A percentile compares a stretch with the other conserved stretches of the same genome.
Evolutionary conservation across 1,140 invertebrate genomes (phyloP).

Genomic region (Pseudoatta argentina): DNA sequence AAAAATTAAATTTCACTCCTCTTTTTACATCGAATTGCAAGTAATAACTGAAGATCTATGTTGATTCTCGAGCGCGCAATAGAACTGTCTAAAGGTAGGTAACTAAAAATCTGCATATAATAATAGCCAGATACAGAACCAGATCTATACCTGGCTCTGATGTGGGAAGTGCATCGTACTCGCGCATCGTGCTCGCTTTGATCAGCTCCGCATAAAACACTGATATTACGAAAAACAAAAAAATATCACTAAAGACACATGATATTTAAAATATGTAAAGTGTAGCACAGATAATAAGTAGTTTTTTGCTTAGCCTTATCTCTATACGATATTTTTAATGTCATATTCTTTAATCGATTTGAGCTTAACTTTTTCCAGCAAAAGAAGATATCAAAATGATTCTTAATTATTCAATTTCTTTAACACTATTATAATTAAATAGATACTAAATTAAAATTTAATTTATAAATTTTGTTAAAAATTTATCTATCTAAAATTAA

Average conservation of each 20-base stretch:
- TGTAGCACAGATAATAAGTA: neutral
- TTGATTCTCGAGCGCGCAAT: slow-evolving; percentile 10
- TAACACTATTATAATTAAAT: neutral
- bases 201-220: neutral
- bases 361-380: neutral
- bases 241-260: neutral
- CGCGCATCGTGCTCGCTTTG: neutral
- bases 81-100: neutral
- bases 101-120: slow-evolving; percentile 45
- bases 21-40: slow-evolving; percentile 4
- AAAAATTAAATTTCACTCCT: slow-evolving; percentile 44
- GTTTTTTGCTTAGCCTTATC: neutral
- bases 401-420: neutral
- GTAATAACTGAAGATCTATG: slow-evolving; percentile 1
- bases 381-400: neutral
- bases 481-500: neutral
- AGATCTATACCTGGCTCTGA: neutral
- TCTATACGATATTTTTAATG: slow-evolving; percentile 2
- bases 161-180: neutral
- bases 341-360: neutral
- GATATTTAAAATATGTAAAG: neutral
- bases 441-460: neutral
- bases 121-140: slow-evolving; percentile 31
- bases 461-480: neutral
- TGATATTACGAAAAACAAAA: slow-evolving; percentile 4